Evolutionary conservation across 1,140 invertebrate species (phyloP).

Genomic region (Drosophila teissieri): DNA sequence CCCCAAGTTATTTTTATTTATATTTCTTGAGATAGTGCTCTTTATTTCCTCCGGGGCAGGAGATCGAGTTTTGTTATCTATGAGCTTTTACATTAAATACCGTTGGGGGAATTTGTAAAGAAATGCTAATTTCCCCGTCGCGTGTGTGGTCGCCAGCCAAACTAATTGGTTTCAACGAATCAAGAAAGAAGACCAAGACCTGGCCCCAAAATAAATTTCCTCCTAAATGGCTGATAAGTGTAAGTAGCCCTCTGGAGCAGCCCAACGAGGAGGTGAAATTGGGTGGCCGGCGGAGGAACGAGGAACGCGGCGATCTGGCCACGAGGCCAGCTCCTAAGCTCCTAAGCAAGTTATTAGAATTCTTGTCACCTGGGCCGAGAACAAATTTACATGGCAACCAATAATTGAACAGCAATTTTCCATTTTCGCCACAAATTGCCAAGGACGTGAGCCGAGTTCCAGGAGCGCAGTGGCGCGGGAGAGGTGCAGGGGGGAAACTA

Average conservation of each 20-base stretch:
- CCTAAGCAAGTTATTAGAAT: slow-evolving; percentile 77
- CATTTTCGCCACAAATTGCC: slow-evolving; percentile 77
- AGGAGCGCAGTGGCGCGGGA: not conserved
- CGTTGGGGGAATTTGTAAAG: slow-evolving; percentile 75
- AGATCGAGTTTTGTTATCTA: slow-evolving; percentile 59
- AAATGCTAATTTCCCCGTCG: slow-evolving; percentile 66
- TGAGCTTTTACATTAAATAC: slow-evolving; percentile 73
- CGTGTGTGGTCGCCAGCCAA: slow-evolving; percentile 69
- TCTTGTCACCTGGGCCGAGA: slow-evolving; percentile 69
- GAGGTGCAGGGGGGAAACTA: slow-evolving; percentile 37
- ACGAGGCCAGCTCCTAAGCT: slow-evolving; percentile 9
- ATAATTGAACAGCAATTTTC: slow-evolving; percentile 83
- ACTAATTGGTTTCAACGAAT: slow-evolving; percentile 68
- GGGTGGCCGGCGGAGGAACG: not conserved
- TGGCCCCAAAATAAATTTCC: slow-evolving; percentile 65
- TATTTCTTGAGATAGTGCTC: slow-evolving; percentile 33
- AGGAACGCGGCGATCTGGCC: not conserved
- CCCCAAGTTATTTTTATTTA: slow-evolving; percentile 61
- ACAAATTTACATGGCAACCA: slow-evolving; percentile 76
- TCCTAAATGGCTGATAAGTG: slow-evolving; percentile 75
- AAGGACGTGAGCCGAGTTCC: slow-evolving; percentile 61
- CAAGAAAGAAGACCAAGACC: slow-evolving; percentile 2
- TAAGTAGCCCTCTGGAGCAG: slow-evolving; percentile 9
- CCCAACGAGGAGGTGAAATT: not conserved
- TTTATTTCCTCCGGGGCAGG: not conserved